Evolutionary conservation across 2,888 invertebrate species (phyloP).

Genomic region (Saturnia japonica): DNA sequence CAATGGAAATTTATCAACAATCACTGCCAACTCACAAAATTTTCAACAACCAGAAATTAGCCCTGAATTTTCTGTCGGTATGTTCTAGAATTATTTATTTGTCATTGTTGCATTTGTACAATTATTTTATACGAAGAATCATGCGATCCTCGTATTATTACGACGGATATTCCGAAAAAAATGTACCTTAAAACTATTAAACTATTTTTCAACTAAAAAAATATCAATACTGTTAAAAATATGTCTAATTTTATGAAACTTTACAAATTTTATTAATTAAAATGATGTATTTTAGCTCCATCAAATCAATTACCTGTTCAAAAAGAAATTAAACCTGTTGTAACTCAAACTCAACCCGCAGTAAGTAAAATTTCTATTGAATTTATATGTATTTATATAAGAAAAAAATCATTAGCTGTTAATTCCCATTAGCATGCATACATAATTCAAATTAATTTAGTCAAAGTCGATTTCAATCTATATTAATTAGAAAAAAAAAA

Average conservation of each 20-base stretch:
- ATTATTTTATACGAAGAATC: no score
- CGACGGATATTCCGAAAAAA: no score
- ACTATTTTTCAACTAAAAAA: not conserved
- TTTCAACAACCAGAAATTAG: conserved; percentile 4
- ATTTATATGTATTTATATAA: not conserved
- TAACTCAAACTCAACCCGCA: conserved; percentile 27
- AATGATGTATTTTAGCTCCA: not conserved
- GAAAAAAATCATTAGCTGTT: no score
- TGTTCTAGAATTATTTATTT: not conserved
- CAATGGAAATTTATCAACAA: conserved; percentile 22
- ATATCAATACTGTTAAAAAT: not conserved
- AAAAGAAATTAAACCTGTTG: conserved; percentile 9
- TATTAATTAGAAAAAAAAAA: no score
- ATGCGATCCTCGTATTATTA: no score
- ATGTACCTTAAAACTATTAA: no score
- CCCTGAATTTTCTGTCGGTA: not conserved
- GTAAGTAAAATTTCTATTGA: not conserved
- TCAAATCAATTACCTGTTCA: conserved; percentile 8
- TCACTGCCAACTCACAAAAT: not conserved
- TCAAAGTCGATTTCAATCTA: no score
- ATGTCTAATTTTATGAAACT: not conserved
- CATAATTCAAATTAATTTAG: no score
- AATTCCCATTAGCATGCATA: no score
- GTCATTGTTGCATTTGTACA: no score
- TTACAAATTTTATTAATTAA: not conserved